A percentile compares a stretch with the other conserved stretches of the same genome.
Conservation (phyloP, 2,888 invertebrate genomes). For the Nephrotoma guestfalica region DNA sequence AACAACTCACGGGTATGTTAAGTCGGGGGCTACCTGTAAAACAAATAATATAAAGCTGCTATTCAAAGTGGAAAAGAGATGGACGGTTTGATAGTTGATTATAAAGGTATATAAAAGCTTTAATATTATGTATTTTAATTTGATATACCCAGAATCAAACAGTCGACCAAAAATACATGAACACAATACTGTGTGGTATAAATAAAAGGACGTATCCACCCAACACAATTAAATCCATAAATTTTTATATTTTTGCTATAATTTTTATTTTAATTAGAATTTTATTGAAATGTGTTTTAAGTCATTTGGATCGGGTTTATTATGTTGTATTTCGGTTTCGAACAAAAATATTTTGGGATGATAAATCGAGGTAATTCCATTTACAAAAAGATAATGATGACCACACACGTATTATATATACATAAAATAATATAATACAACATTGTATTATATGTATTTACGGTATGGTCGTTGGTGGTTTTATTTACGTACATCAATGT, state of each 20-base stretch:
- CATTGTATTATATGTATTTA: background rate
- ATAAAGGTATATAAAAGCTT: background rate
- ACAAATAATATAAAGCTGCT: background rate
- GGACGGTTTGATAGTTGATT: background rate
- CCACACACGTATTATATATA: background rate
- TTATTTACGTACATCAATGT: background rate
- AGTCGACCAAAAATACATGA: background rate
- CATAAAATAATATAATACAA: background rate
- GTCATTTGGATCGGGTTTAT: background rate
- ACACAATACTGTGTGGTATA: background rate
- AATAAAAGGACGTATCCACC: background rate
- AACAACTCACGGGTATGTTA: background rate
- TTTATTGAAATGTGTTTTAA: background rate
- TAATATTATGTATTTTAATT: background rate
- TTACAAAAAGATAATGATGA: background rate
- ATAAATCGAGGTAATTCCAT: background rate
- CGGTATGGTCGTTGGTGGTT: background rate
- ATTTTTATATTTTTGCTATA: background rate
- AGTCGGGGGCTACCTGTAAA: background rate
- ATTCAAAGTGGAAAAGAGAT: background rate
- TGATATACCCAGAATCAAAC: background rate
- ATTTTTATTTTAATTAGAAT: background rate
- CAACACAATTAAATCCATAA: background rate
- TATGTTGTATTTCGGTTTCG: background rate
- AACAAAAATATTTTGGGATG: background rate